Conservation (phyloP, 2,888 invertebrate species). For the Drosophila hamatofila region DNA sequence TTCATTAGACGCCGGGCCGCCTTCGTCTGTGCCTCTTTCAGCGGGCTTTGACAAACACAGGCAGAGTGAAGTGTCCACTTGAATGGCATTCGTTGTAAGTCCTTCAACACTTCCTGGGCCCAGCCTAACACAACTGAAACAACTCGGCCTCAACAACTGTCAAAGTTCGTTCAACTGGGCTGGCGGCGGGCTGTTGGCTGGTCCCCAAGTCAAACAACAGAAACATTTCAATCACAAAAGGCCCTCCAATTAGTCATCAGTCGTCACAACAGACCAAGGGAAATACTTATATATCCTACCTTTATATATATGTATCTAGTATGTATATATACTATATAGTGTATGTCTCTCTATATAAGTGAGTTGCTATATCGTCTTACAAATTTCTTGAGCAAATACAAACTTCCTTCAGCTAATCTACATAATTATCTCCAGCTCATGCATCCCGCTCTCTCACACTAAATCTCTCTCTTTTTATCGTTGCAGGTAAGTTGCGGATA, state of each 20-base stretch:
- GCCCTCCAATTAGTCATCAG: conserved; percentile 55
- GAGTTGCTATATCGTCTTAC: conserved; percentile 41
- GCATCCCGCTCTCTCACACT: conserved; percentile 6
- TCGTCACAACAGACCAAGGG: conserved; percentile 37
- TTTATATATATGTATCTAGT: background rate
- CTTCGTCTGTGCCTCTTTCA: background rate
- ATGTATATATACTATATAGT: background rate
- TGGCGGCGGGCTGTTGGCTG: background rate
- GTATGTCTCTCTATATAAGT: background rate
- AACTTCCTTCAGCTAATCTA: conserved; percentile 71
- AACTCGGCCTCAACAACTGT: conserved; percentile 16
- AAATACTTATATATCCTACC: background rate
- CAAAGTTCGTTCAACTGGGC: conserved; percentile 50
- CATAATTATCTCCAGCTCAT: conserved; percentile 55
- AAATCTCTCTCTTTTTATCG: conserved; percentile 21
- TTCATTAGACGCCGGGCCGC: conserved; percentile 19
- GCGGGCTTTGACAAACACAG: conserved; percentile 1
- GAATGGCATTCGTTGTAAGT: conserved; percentile 40
- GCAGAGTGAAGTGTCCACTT: conserved; percentile 23
- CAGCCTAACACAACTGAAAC: conserved; percentile 3
- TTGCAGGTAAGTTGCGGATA: conserved; percentile 66
- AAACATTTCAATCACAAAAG: conserved; percentile 39
- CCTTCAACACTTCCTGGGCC: conserved; percentile 45
- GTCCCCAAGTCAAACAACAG: conserved; percentile 40
- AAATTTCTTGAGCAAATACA: conserved; percentile 69